Base-by-base conservation (phyloP, 2,888 invertebrate species). In the Acanthacorydalis orientalis region DNA sequence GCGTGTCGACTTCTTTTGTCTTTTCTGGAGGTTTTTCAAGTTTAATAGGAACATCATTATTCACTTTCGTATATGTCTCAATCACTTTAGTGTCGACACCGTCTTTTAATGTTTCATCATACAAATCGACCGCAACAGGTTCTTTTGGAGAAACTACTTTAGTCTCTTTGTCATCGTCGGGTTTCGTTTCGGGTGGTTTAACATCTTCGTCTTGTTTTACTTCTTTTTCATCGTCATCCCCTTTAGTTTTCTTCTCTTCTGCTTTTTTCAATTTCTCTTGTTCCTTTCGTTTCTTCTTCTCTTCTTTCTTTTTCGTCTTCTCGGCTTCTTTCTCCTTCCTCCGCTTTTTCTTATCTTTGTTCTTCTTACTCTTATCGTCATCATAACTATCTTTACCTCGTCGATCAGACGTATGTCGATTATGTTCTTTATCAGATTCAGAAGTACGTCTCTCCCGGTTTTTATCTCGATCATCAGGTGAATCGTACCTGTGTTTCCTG, bases 41-140 rank as follows among this genome's bases (percentile, higher is more conserved):
- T 34, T 58, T 56, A 7, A 60, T 58, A 2, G 59, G 48, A 7
- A 31, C 11, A 40, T 57, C 62, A 42, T 62, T 62, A 44, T 66
- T 65, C 37, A 61, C 53, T 64, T 72, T 74, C 1, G 71, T 65
- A 55, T 75, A 76, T 54, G 68, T 73, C 60, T 75, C 68, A 43
- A 75, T 69, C 31, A 75, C 73, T 60, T 68, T 68, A 53, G 70
- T 71, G 57, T 77, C 75, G 38, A 77, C 66, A 46, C 70, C 69
- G 59, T 69, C 74, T 3, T 65, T 59, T 48, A 70, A 62, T 57
- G 74, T 68, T 53, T 74, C 75, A 7, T 68, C 73, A 53, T 76
- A 76, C 49, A 76, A 61, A 56, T 72, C 69, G 52, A 53, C 53
- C 37, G 52, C 50, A 35, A 32, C 31, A 41, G 47, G 44, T 45